These are phyloP conservation scores for Drosophila peninsularis DNA, from an alignment of 2,888 invertebrate species.

Conservation along the genomic window DNA sequence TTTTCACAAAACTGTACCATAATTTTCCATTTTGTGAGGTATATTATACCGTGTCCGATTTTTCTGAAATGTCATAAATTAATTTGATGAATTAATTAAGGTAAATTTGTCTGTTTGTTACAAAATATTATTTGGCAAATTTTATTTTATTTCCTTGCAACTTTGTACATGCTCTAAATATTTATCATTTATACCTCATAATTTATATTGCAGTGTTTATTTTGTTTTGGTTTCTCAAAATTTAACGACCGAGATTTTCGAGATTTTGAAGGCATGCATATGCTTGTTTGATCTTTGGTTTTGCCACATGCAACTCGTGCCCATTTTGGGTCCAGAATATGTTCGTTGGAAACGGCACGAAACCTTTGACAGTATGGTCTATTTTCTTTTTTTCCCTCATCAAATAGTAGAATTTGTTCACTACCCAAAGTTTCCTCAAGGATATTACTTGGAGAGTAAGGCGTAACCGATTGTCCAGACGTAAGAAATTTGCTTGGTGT, in stretches of 20 bases:
- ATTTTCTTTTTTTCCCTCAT: conserved; percentile 82
- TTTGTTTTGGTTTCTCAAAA: too few species aligned
- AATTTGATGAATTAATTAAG: too few species aligned
- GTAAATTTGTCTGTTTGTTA: too few species aligned
- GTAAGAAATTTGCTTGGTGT: conserved; percentile 94
- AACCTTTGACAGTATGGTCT: conserved; percentile 61
- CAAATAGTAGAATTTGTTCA: conserved; percentile 82
- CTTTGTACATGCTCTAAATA: too few species aligned
- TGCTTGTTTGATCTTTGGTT: conserved; percentile 94
- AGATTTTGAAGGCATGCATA: conserved; percentile 90
- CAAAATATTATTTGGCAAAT: too few species aligned
- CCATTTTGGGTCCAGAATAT: conserved; percentile 89
- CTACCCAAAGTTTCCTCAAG: conserved; percentile 90
- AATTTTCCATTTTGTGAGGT: too few species aligned
- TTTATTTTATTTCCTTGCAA: too few species aligned
- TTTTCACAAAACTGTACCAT: too few species aligned
- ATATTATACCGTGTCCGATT: too few species aligned
- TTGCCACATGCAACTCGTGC: conserved; percentile 94
- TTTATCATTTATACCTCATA: too few species aligned
- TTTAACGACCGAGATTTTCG: conserved; percentile 89
- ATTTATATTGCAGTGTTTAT: too few species aligned
- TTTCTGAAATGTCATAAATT: too few species aligned
- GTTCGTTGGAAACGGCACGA: conserved; percentile 28
- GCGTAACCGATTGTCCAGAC: conserved; percentile 88
- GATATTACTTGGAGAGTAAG: conserved; percentile 95